Evolutionary conservation across 1,140 invertebrate genomes (phyloP), one percentile per base, ranked within the genome.

Genomic region (Atta texana): DNA sequence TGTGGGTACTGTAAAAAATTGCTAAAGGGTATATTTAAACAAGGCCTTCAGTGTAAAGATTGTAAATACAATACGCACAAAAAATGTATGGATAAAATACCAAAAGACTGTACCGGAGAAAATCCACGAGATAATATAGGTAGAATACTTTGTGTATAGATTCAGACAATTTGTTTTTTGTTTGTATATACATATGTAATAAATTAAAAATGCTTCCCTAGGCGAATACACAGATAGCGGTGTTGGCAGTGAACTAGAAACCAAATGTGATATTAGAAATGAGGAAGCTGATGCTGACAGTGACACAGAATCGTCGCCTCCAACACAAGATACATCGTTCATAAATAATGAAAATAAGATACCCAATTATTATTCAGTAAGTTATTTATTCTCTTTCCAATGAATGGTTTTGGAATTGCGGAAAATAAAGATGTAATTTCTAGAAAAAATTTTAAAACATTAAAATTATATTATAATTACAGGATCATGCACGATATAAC

Each of bases 1-100:
- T 99, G 99, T 94, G 98, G 99, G 91, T 96, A 97, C 93, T 99
- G 99, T 96, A 99, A 99, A 94, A 99, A 99, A 95, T 96, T 99
- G 89, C 96, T 99, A 31, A 98, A 98, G 92, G 99, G 99, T 1
- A 96, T 99, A 66, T 99, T 99, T 95, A 98, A 99, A 93, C 99
- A 99, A 96, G 98, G 99, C 63, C 95, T 99, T 78, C 99, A 99
- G 94, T 99, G 99, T 95, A 98, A 98, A 96, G 99, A 99, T 96
- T 99, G 99, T 94, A 98, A 99, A 94, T 99, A 99, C 95, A 99
- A 99, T 96, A 98, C 98, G 85, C 99, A 99, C 95, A 98, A 99
- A 94, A 99, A 99, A 95, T 99, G 99, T 95, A 96, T 98, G 87
- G 98, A 98, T 34, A 97, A 97, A 95, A 98, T 99, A 89, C 98